phyloP scores from a whole-genome alignment of 2,113 vertebrate genomes.

The Salvelinus fontinalis region DNA sequence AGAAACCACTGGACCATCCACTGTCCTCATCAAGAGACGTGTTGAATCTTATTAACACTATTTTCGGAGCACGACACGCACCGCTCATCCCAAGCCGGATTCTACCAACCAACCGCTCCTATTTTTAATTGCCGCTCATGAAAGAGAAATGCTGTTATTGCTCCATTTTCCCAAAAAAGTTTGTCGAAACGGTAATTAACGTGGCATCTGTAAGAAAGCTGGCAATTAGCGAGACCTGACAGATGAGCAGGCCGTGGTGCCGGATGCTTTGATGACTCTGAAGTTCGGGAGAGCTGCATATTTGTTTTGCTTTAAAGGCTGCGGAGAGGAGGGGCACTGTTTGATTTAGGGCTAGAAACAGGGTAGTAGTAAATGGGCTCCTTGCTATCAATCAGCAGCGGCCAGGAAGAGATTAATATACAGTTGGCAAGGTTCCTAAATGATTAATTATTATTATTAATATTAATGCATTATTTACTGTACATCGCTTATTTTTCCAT shows the following conservation, averaged over 20 bases:
- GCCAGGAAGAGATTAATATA: no score
- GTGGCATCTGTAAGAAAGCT: constrained; percentile 46
- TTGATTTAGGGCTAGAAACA: constrained; percentile 22
- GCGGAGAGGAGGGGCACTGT: constrained; percentile 12
- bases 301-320: constrained; percentile 38
- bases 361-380: neutral
- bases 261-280: constrained; percentile 42
- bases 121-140: constrained; percentile 51
- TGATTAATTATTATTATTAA: no score
- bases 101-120: constrained; percentile 16
- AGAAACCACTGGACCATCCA: neutral
- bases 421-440: no score
- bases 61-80: no score
- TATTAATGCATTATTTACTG: no score
- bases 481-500: no score
- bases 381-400: neutral
- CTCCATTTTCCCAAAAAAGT: constrained; percentile 32
- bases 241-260: constrained; percentile 23
- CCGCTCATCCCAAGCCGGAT: neutral
- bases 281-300: constrained; percentile 16
- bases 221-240: constrained; percentile 61
- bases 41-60: no score
- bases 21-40: no score
- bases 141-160: constrained; percentile 50
- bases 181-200: constrained; percentile 59